Evolutionary conservation across 1,140 invertebrate genomes (phyloP), one percentile per base, ranked within the genome.

Genomic region (Drosophila seguyi): DNA sequence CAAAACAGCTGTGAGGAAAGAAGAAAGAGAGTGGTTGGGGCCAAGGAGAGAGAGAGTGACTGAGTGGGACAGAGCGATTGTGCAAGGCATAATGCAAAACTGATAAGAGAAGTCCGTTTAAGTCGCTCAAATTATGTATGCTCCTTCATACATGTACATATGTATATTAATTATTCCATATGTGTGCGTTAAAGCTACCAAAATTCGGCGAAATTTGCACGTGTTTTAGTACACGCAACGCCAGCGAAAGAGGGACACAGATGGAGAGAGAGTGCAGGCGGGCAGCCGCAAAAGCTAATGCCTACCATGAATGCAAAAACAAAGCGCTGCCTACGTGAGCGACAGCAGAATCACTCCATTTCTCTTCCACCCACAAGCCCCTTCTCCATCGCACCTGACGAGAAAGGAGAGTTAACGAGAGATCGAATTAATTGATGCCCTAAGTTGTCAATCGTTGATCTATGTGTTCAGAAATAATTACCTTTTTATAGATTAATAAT

Each of bases 241-340:
- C 62, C 42, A 58, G 14, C 10, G 20, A 36, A 27, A 16, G n/a
- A 38, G n/a, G 34, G 57, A 53, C 18, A 55, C 25, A 47, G 13
- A 44, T 8, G 53, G 47, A 29, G 29, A 42, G n/a, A 44, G 41
- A 58, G 47, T 18, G 57, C 59, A 39, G n/a, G 39, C n/a, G 67
- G 41, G 62, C 31, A 42, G 39, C 48, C 6, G 6, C 50, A 16
- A 22, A 36, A 53, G 31, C 50, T 36, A 53, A 53, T 53, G 50
- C 50, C 13, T 36, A 36, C 18, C 29, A n/a, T 29, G 6, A 72
- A 59, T 71, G 66, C 66, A 71, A 71, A 73, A 73, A 66, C 76
- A 83, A 87, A 84, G 67, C 71, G 53, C 76, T 88, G 84, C 80
- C 84, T 88, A 87, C 83, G 84, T 88, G 80, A 83, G 83, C 73